Conservation (phyloP, 2,113 vertebrate genomes). For the Tichodroma muraria region DNA sequence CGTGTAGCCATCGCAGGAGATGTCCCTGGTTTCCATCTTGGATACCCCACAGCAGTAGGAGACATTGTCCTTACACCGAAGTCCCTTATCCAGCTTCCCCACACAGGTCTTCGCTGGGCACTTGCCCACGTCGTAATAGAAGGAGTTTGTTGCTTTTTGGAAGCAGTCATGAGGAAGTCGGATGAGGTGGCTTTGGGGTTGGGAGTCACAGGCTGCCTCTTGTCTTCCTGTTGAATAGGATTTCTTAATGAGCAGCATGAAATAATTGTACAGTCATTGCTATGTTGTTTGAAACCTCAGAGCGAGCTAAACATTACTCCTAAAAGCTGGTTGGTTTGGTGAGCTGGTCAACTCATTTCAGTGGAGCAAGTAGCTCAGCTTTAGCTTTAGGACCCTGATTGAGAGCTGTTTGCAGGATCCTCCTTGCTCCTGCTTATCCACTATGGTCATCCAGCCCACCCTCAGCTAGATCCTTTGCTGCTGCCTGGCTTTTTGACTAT, state of each 20-base stretch:
- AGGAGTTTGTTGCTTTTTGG: slow-evolving; percentile 86
- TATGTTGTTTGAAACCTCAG: not conserved
- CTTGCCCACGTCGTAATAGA: slow-evolving; percentile 87
- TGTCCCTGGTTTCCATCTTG: slow-evolving; percentile 79
- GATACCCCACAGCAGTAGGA: slow-evolving; percentile 88
- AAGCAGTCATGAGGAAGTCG: slow-evolving; percentile 90
- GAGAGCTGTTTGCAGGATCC: not conserved
- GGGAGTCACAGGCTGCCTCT: slow-evolving; percentile 79
- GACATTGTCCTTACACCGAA: slow-evolving; percentile 85
- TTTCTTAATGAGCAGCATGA: slow-evolving; percentile 15
- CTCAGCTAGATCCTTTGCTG: not conserved
- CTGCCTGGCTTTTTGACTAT: not conserved
- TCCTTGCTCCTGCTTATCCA: not conserved
- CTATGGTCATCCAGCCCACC: not conserved
- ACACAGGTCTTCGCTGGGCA: slow-evolving; percentile 80
- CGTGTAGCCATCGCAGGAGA: slow-evolving; percentile 82
- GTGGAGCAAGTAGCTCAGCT: not conserved
- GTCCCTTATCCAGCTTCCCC: slow-evolving; percentile 82
- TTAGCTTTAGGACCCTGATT: not conserved
- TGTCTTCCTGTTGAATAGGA: slow-evolving; percentile 69
- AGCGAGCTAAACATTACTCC: not conserved
- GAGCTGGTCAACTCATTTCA: not conserved
- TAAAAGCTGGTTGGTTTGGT: not conserved
- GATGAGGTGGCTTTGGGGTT: slow-evolving; percentile 83
- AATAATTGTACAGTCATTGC: not conserved